Evolutionary conservation across 2,888 invertebrate genomes (phyloP), one percentile per base, ranked within the genome.

Genomic region (Petrophora chlorosata): DNA sequence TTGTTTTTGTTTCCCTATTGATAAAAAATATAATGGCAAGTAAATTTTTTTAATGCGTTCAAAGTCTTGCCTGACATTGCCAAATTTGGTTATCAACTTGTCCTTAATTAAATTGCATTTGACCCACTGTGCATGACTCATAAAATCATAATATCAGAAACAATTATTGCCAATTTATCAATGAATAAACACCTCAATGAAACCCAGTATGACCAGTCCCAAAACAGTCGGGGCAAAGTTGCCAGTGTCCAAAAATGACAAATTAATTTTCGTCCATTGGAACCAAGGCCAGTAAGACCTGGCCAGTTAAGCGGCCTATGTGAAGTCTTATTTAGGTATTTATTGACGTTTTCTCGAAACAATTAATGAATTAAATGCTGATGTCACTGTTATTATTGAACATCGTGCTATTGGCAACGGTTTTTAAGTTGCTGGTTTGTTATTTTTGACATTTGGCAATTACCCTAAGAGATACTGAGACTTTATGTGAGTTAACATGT

Each of bases 341-440:
- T 59, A 56, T 56, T 56, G 52, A 36, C 49, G 49, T 53, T 28
- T 56, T 38, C 47, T 32, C 41, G 46, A 43, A 29, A 49, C 47
- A 56, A 56, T 59, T 56, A 56, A 56, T 50, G 45, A 54, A 56
- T 59, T 53, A 40, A 48, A 39, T 17, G 23, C 30, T 56, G 52
- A 56, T 50, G 54, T 54, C 56, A 56, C 43, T 10, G 14, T 34
- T 17, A 33, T 32, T 41, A 48, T 41, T 36, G 40, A 32, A 32
- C 17, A 32, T n/a, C 16, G 17, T 12, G 35, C 22, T 35, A 15
- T 38, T 14, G 10, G 25, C 19, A 15, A 19, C 26, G 5, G 19
- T 12, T 42, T 26, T 8, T 26, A 26, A 14, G 19, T 32, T 5
- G 29, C 15, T 8, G 5, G 5, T 13, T 19, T 9, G 8, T 8